Evolutionary conservation across 2,888 invertebrate species (phyloP).

Genomic region (Abscondita cerata): DNA sequence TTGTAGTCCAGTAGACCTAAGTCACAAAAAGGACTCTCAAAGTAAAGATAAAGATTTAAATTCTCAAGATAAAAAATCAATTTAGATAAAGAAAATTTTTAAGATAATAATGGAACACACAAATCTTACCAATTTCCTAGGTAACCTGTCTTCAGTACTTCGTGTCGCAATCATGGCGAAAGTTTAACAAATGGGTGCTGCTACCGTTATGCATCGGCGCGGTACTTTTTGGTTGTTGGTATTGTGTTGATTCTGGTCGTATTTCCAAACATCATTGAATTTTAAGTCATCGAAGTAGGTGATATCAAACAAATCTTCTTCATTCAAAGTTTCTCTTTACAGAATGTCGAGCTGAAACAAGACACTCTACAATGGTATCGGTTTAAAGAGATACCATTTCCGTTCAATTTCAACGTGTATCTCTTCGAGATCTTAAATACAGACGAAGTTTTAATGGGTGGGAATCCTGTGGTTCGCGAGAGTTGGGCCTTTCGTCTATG

Average conservation of each 20-base stretch:
- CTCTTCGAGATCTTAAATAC: conserved; percentile 73
- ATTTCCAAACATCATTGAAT: neutral
- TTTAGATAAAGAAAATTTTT: too few species aligned
- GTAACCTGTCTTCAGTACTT: too few species aligned
- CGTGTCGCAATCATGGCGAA: too few species aligned
- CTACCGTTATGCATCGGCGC: neutral
- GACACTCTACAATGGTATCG: conserved; percentile 72
- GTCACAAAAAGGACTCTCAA: too few species aligned
- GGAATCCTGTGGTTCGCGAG: conserved; percentile 67
- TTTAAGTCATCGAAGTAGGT: neutral
- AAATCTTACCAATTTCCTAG: too few species aligned
- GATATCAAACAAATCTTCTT: too few species aligned
- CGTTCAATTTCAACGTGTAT: conserved; percentile 67
- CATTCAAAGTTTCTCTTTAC: too few species aligned
- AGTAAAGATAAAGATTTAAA: too few species aligned
- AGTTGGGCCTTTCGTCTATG: conserved; percentile 75
- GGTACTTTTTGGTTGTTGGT: neutral
- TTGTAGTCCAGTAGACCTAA: too few species aligned
- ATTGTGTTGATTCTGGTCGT: neutral
- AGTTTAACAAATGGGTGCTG: neutral
- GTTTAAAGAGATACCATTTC: conserved; percentile 70
- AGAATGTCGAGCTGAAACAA: conserved; percentile 69
- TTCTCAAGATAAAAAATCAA: too few species aligned
- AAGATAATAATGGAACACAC: too few species aligned
- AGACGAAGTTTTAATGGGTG: conserved; percentile 63